Conservation (phyloP, 2,888 invertebrate genomes). For the Drosophila leonis region DNA sequence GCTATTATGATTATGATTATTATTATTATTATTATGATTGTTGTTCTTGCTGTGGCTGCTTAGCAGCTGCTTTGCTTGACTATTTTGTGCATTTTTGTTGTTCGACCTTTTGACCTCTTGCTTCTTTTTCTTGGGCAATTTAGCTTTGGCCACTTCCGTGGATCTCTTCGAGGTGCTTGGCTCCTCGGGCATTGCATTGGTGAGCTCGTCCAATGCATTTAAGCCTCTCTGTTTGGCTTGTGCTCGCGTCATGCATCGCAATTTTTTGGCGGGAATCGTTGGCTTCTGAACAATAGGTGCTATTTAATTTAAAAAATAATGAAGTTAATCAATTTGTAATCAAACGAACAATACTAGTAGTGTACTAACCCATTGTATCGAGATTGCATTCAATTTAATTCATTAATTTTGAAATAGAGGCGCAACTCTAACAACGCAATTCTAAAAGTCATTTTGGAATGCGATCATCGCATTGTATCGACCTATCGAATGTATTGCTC, state of each 20-base stretch:
- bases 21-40: background rate
- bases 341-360: too few species aligned
- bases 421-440: constrained; percentile 1
- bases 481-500: constrained; percentile 11
- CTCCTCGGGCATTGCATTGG: background rate
- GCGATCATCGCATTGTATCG: background rate
- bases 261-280: background rate
- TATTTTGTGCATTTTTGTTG: background rate
- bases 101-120: background rate
- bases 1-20: too few species aligned
- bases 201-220: background rate
- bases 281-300: background rate
- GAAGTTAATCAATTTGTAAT: too few species aligned
- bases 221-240: too few species aligned
- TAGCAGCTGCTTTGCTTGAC: background rate
- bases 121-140: background rate
- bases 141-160: background rate
- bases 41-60: background rate
- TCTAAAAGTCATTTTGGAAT: background rate
- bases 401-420: background rate
- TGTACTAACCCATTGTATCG: constrained; percentile 10
- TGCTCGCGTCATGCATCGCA: background rate
- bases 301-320: background rate
- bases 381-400: background rate
- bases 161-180: background rate